Base-by-base conservation (phyloP, 2,113 vertebrate genomes). In the Platanista minor region DNA sequence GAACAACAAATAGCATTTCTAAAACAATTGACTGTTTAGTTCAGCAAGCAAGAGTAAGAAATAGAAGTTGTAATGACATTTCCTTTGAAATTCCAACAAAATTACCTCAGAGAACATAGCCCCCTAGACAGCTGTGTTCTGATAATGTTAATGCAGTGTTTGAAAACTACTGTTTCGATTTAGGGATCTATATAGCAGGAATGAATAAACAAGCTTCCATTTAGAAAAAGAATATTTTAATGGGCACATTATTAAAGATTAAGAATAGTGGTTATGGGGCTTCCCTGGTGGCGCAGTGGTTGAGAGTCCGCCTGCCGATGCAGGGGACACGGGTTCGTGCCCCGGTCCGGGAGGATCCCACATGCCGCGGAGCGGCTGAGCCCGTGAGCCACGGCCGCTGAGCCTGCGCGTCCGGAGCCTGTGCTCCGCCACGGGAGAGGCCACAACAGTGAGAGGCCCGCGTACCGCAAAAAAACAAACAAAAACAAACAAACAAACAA, bases 61-160 rank as follows among this genome's bases (percentile, higher is more conserved):
- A 87, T 54, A 94, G 84, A 97, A 84, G 59, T 43, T 64, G 57
- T 8, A 83, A 84, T 91, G 85, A 54, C 31, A 82, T 75, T 92
- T 96, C 41, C 23, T 86, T 89, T 92, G 29, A 87, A 78, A 96
- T 87, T 80, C 39, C 43, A 69, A 54, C 41, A 72, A 64, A 31
- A 82, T 86, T 75, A 41, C n/a, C 57, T n/a, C 39, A n/a, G n/a
- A 95, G 64, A 29, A 84, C n/a, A 88, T 62, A 75, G 33, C 27
- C 87, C 11, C 49, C 31, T 49, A 69, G 52, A 96, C 14, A 96
- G 39, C 18, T 83, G 3, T 86, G 17, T 52, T 92, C 61, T 15
- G 21, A 39, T 91, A 96, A 96, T 92, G 29, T 8, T 94, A 64
- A 67, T 21, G 5, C 15, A 86, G 14, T 84, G 21, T 43, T 84